A percentile compares a stretch with the other conserved stretches of the same genome.
Evolutionary conservation across 2,113 vertebrate species (phyloP).

Genomic region (Phocoena sinus): DNA sequence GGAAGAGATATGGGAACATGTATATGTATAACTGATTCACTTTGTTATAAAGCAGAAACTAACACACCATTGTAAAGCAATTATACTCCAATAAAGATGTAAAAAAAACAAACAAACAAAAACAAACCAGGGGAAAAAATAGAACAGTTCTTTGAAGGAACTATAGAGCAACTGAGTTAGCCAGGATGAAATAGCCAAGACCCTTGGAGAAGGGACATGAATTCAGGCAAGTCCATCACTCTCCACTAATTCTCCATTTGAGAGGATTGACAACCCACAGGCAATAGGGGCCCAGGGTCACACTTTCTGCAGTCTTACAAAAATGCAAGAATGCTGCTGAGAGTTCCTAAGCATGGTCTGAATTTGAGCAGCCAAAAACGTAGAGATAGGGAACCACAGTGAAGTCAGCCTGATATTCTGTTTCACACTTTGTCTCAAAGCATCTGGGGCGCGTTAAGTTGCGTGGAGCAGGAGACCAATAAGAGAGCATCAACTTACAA

Average conservation of each 20-base stretch:
- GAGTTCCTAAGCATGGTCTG: background rate
- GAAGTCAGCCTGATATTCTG: background rate
- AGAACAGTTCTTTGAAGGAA: background rate
- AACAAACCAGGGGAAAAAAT: background rate
- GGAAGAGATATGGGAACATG: too few species aligned
- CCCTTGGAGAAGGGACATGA: background rate
- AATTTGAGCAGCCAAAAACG: background rate
- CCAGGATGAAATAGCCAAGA: background rate
- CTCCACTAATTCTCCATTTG: background rate
- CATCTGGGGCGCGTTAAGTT: background rate
- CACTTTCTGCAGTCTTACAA: background rate
- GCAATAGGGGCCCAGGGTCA: rapidly evolving
- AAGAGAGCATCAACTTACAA: background rate
- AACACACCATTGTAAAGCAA: too few species aligned
- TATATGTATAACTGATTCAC: too few species aligned
- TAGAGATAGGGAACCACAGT: background rate
- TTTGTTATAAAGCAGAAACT: too few species aligned
- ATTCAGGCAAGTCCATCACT: background rate
- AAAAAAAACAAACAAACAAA: background rate
- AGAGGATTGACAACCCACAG: background rate
- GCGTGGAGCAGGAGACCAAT: background rate
- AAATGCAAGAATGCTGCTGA: rapidly evolving
- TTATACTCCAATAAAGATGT: too few species aligned
- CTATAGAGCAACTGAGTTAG: background rate
- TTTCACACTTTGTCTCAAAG: background rate